A percentile compares a stretch with the other conserved stretches of the same genome.
These are phyloP conservation scores for Coranthus polyacanthus DNA, from an alignment of 2,797 vertebrate species.

Conservation along the genomic window DNA sequence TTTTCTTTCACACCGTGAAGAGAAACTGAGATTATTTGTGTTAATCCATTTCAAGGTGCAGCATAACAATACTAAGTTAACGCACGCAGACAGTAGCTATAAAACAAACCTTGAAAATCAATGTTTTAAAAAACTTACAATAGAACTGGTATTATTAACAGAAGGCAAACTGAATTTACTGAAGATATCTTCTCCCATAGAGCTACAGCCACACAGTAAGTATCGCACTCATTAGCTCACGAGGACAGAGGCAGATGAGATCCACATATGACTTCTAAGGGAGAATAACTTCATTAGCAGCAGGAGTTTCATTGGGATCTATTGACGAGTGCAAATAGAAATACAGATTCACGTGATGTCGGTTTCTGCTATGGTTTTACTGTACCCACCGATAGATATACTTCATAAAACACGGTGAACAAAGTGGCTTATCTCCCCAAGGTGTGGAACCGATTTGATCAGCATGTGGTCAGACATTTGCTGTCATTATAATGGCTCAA, in stretches of 20 bases:
- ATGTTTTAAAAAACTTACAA: too few relatives aligned
- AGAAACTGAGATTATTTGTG: background rate
- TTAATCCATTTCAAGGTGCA: too few relatives aligned
- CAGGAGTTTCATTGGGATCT: background rate
- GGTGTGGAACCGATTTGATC: constrained; percentile 34
- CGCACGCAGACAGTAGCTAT: too few relatives aligned
- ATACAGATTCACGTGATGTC: constrained; percentile 4
- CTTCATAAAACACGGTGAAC: constrained; percentile 5
- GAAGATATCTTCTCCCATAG: background rate
- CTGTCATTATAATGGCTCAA: constrained; percentile 16
- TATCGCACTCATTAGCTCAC: constrained; percentile 21
- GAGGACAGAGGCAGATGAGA: background rate
- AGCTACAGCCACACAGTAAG: constrained; percentile 13
- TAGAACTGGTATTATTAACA: too few relatives aligned
- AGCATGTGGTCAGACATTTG: constrained; percentile 29
- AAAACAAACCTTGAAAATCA: too few relatives aligned
- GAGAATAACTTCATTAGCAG: constrained; percentile 3
- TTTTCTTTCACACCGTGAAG: background rate
- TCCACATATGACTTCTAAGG: background rate
- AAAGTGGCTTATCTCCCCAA: constrained; percentile 11
- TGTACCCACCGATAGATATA: background rate
- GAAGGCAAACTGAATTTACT: too few relatives aligned
- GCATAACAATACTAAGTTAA: too few relatives aligned
- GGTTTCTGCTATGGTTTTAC: background rate
- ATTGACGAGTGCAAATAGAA: constrained; percentile 4